phyloP scores from a whole-genome alignment of 2,797 vertebrate genomes.

The Stomatorhinus walkeri region DNA sequence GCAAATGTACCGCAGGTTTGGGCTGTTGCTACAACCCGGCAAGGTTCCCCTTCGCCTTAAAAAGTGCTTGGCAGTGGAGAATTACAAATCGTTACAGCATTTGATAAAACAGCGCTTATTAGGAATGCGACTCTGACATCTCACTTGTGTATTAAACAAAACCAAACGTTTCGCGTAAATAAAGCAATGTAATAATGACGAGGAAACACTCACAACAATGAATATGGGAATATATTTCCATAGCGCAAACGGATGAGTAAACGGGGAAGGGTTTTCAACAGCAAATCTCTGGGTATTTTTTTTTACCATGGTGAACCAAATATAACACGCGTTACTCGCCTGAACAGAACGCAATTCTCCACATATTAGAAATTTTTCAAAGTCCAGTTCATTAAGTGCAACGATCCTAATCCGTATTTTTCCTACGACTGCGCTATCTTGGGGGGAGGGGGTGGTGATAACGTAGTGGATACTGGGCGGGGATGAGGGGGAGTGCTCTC shows the following conservation, averaged over 20 bases:
- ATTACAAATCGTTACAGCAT: background rate
- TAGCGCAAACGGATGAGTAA: background rate
- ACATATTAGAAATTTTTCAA: background rate
- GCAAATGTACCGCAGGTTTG: conserved; percentile 70
- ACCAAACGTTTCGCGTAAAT: background rate
- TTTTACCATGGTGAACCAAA: background rate
- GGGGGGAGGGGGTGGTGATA: conserved; percentile 56
- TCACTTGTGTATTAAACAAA: background rate
- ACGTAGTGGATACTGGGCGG: background rate
- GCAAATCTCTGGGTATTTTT: background rate
- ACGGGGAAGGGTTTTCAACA: background rate
- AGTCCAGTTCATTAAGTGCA: background rate
- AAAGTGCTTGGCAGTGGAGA: too few relatives aligned
- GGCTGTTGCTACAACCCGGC: conserved; percentile 54
- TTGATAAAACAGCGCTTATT: background rate
- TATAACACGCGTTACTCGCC: background rate
- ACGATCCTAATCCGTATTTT: conserved; percentile 44
- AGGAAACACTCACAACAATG: background rate
- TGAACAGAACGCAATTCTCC: background rate
- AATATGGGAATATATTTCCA: background rate
- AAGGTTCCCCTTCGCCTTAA: background rate
- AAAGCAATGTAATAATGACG: background rate
- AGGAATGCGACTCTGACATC: background rate
- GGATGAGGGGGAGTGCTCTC: conserved; percentile 47
- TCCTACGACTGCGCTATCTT: conserved; percentile 47